Evolutionary conservation across 2,797 vertebrate genomes (phyloP), one percentile per base, ranked within the genome.

Genomic region (Micromesistius poutassou): DNA sequence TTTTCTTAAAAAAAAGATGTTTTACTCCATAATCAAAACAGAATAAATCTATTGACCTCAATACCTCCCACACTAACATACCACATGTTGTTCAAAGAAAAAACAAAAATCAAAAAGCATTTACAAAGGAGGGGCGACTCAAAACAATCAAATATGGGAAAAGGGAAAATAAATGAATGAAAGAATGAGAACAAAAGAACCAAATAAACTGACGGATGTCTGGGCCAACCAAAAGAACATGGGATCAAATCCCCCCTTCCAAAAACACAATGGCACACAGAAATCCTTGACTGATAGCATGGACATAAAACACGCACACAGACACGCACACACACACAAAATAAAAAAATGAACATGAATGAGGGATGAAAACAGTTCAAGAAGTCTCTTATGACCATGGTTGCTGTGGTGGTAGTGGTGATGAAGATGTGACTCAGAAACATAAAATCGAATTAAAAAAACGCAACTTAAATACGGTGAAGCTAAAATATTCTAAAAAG

Each of bases 11-110:
- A 95, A 95, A 93, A 94, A 85, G 77, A 84, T 86, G 92, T 88
- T 94, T 93, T 95, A 93, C 93, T 95, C 94, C 92, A 94, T 94
- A 93, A 93, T 94, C 91, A 94, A 93, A 95, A 95, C 93, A 94
- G 91, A 94, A 93, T 93, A 92, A 90, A 94, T 94, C 93, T 87
- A 90, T 89, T 89, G 86, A 91, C 90, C 89, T 92, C 87, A 86
- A 90, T 84, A 90, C 88, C 82, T 91, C 90, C 90, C 84, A 90
- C 87, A 88, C 84, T 87, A 87, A 94, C 93, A 95, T 93, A 93
- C 92, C 93, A 90, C 94, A 93, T 85, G 88, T 92, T 85, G 91
- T 91, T 89, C 55, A 62, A 62, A 62, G 55, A 62, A 62, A 25
- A 62, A 62, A 62, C 55, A 89, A 92, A 89, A 90, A 88, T 88